Conservation (phyloP, 2,888 invertebrate genomes). For the Apamea epomidion region DNA sequence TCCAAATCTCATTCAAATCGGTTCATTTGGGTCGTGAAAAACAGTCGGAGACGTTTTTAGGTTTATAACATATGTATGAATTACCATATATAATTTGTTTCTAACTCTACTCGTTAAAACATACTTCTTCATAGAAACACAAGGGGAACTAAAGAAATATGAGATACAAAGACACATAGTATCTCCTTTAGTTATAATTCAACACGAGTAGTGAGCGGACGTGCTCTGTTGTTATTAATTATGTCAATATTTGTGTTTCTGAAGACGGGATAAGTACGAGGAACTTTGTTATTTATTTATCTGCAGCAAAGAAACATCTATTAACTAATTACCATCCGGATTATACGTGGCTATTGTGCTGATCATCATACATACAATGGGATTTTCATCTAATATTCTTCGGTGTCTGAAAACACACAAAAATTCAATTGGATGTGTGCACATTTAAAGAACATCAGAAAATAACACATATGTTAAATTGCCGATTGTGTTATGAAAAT, state of each 20-base stretch:
- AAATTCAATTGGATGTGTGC: not conserved
- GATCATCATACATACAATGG: not conserved
- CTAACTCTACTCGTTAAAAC: conserved; percentile 15
- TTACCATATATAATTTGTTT: not conserved
- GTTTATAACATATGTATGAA: not conserved
- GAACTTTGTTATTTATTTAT: conserved; percentile 82
- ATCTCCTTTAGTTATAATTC: conserved; percentile 78
- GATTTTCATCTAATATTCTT: not conserved
- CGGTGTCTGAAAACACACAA: not conserved
- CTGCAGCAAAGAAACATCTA: conserved; percentile 73
- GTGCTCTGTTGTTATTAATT: conserved; percentile 84
- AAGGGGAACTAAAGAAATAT: conserved; percentile 55
- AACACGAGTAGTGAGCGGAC: conserved; percentile 77
- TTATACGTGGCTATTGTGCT: conserved; percentile 61
- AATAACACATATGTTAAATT: conserved; percentile 61
- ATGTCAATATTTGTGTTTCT: conserved; percentile 84
- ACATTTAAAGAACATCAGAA: conserved; percentile 26
- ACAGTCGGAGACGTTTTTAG: not conserved
- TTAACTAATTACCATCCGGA: conserved; percentile 77
- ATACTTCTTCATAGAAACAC: conserved; percentile 34
- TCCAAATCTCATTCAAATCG: not conserved
- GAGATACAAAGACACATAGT: conserved; percentile 63
- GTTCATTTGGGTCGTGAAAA: not conserved
- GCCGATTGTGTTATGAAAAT: conserved; percentile 73
- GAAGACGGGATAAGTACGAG: conserved; percentile 79